Conservation (phyloP, 2,113 vertebrate species). For the Stomatorhinus ivindoensis region DNA sequence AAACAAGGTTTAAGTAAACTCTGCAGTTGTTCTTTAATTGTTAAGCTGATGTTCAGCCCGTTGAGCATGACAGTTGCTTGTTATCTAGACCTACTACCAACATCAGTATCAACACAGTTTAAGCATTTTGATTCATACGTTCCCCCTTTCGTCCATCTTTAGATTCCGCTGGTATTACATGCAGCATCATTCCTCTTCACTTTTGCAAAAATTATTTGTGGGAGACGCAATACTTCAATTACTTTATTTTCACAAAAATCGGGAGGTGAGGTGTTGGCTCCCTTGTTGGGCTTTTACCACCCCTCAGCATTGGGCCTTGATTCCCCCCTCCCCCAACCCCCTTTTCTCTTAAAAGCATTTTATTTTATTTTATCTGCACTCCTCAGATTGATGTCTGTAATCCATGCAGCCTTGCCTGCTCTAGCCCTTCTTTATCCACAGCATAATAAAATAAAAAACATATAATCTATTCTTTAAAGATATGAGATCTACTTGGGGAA, state of each 20-base stretch:
- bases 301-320: not conserved
- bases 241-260: not conserved
- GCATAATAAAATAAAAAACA: slow-evolving; percentile 67
- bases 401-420: slow-evolving; percentile 52
- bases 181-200: not conserved
- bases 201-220: not conserved
- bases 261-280: not conserved
- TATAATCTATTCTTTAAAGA: slow-evolving; percentile 84
- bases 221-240: not conserved
- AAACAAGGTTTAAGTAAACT: not conserved
- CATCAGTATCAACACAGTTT: not conserved
- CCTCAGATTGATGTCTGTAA: slow-evolving; percentile 67
- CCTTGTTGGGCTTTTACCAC: not conserved
- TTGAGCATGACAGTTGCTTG: not conserved
- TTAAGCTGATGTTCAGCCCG: not conserved
- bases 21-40: not conserved
- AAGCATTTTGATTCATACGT: not conserved
- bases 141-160: not conserved
- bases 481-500: slow-evolving; percentile 78
- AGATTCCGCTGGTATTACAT: not conserved
- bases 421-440: slow-evolving; percentile 33
- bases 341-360: not conserved
- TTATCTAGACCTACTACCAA: not conserved
- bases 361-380: slow-evolving; percentile 45
- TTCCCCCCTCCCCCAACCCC: not conserved